These are phyloP conservation scores for Anoplius nigerrimus DNA, from an alignment of 2,888 invertebrate genomes.

Conservation along the genomic window DNA sequence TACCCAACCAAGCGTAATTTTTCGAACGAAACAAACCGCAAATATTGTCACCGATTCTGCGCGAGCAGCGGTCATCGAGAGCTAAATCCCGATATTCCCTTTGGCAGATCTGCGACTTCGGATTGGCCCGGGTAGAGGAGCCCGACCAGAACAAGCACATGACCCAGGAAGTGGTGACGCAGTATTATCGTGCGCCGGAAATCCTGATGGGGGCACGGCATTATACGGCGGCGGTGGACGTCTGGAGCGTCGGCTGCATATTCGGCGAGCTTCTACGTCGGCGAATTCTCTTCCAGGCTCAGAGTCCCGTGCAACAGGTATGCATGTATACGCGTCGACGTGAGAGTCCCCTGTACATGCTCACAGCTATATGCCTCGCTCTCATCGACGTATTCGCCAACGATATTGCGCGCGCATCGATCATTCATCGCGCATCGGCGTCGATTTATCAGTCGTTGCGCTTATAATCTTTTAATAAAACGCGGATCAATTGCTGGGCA, in stretches of 20 bases:
- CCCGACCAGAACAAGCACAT: conserved; percentile 94
- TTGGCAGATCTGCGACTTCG: conserved; percentile 97
- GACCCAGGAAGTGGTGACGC: conserved; percentile 99
- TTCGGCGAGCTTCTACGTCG: conserved; percentile 97
- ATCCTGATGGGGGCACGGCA: conserved; percentile 99
- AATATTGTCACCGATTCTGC: too few relatives aligned
- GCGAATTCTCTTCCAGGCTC: conserved; percentile 97
- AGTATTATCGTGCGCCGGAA: conserved; percentile 99
- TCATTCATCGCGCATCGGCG: too few relatives aligned
- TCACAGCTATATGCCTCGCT: too few relatives aligned
- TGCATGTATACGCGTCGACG: conserved; percentile 28
- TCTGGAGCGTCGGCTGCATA: conserved; percentile 99
- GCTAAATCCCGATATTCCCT: background rate
- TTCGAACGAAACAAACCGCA: too few relatives aligned
- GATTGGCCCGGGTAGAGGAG: conserved; percentile 97
- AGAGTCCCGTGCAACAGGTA: conserved; percentile 97
- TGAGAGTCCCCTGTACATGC: too few relatives aligned
- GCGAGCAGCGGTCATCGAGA: too few relatives aligned
- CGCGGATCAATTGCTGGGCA: too few relatives aligned
- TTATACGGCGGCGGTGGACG: conserved; percentile 97
- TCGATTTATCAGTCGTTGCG: too few relatives aligned
- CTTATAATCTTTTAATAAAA: too few relatives aligned
- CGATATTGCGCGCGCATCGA: too few relatives aligned
- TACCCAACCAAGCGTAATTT: too few relatives aligned
- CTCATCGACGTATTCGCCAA: too few relatives aligned